These are phyloP conservation scores for Aurelia aurita DNA, from an alignment of 30 jellyfish, hydroid and myxozoan species.

Conservation along the genomic window DNA sequence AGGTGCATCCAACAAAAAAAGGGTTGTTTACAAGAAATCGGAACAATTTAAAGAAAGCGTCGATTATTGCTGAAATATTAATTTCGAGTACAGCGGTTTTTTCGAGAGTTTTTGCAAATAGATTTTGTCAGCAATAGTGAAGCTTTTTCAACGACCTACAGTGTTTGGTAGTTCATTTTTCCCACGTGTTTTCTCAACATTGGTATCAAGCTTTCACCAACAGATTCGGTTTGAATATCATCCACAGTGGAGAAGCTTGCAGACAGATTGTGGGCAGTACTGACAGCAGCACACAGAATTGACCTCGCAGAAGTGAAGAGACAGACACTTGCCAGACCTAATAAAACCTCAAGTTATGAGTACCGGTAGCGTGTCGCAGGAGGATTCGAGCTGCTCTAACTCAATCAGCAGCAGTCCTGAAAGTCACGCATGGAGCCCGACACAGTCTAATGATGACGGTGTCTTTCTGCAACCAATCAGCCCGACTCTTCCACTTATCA, in stretches of 20 bases:
- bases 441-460: slow-evolving; percentile 23
- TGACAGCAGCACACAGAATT: slow-evolving; percentile 39
- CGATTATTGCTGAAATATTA: too few species aligned
- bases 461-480: slow-evolving; percentile 65
- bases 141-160: too few species aligned
- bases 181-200: neutral
- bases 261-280: slow-evolving; percentile 56
- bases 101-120: too few species aligned
- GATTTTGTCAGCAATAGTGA: too few species aligned
- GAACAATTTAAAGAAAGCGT: too few species aligned
- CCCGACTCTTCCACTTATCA: slow-evolving; percentile 64
- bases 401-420: slow-evolving; percentile 53
- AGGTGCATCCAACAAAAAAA: too few species aligned
- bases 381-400: slow-evolving; percentile 48
- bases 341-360: slow-evolving; percentile 51
- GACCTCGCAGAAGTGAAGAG: neutral
- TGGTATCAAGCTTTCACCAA: neutral
- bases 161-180: too few species aligned
- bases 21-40: too few species aligned
- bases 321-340: slow-evolving; percentile 14
- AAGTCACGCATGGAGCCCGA: slow-evolving; percentile 57
- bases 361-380: slow-evolving; percentile 49
- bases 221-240: neutral
- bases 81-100: too few species aligned
- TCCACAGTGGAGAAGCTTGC: neutral